Conservation (phyloP, 2,888 invertebrate genomes). For the Nysson spinosus region DNA sequence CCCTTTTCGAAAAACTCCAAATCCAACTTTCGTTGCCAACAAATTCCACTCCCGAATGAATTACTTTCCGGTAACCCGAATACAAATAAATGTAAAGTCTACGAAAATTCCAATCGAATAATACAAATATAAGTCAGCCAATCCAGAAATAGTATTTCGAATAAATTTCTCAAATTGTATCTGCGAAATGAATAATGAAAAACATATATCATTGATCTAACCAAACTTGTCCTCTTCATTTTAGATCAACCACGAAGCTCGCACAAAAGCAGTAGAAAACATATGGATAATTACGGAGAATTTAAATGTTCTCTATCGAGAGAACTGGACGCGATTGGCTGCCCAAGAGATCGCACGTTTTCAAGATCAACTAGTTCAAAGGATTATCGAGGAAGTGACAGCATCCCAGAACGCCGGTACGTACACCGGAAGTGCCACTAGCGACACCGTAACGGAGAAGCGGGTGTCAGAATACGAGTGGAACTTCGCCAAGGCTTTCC, state of each 20-base stretch:
- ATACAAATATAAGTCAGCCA: too few species aligned
- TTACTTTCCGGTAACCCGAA: too few species aligned
- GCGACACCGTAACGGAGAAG: constrained; percentile 67
- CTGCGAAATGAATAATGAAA: too few species aligned
- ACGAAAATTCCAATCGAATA: too few species aligned
- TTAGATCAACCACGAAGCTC: constrained; percentile 79
- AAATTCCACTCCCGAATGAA: too few species aligned
- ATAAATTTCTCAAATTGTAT: too few species aligned
- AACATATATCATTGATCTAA: too few species aligned
- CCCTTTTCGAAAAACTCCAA: too few species aligned
- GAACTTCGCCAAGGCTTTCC: constrained; percentile 93
- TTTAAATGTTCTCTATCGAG: constrained; percentile 91
- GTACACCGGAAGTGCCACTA: constrained; percentile 65
- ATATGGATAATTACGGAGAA: constrained; percentile 95
- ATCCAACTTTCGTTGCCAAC: too few species aligned
- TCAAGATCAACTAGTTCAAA: constrained; percentile 89
- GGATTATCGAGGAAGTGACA: constrained; percentile 87
- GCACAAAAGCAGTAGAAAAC: constrained; percentile 88
- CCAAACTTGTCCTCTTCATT: background rate
- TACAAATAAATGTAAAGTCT: too few species aligned
- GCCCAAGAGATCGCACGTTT: constrained; percentile 88
- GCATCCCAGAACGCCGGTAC: constrained; percentile 79
- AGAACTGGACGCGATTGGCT: constrained; percentile 92
- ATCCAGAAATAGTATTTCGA: too few species aligned
- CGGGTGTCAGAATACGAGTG: constrained; percentile 84